phyloP scores from a whole-genome alignment of 2,797 vertebrate genomes.

The Galagoides demidoff region DNA sequence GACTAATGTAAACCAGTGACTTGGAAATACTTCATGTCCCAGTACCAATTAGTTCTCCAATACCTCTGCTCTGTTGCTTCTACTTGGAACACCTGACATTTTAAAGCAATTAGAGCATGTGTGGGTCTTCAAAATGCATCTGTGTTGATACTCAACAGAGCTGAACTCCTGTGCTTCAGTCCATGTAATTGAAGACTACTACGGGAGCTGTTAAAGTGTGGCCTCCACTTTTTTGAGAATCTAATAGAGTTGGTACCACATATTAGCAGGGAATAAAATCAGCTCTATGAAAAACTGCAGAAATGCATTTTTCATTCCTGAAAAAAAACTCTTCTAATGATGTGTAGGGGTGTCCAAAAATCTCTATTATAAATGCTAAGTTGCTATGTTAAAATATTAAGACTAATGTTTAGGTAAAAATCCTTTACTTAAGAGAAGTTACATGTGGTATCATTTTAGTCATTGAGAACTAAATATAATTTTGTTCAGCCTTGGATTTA shows the following conservation, averaged over 20 bases:
- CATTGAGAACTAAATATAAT: background rate
- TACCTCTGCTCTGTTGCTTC: background rate
- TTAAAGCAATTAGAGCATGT: conserved; percentile 69
- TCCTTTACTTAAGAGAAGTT: background rate
- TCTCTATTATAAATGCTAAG: background rate
- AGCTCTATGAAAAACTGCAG: background rate
- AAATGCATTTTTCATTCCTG: background rate
- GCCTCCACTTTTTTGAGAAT: background rate
- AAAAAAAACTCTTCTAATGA: background rate
- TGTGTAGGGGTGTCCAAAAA: background rate
- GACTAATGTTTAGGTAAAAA: background rate
- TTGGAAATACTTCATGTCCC: conserved; percentile 69
- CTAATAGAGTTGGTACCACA: background rate
- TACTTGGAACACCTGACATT: conserved; percentile 72
- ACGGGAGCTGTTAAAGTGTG: conserved; percentile 1
- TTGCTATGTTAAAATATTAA: conserved; percentile 2
- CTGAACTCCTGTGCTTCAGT: conserved; percentile 31
- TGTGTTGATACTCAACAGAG: conserved; percentile 14
- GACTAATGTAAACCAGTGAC: conserved; percentile 73
- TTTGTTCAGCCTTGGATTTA: background rate
- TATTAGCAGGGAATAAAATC: conserved; percentile 55
- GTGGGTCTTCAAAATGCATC: background rate
- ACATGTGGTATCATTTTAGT: background rate
- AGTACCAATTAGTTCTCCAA: conserved; percentile 69
- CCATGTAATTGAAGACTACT: conserved; percentile 26